Percentiles rank a stretch among this genome's conserved stretches.
Evolutionary conservation across 2,888 invertebrate species (phyloP).

Genomic region (Parthenolecanium corni): DNA sequence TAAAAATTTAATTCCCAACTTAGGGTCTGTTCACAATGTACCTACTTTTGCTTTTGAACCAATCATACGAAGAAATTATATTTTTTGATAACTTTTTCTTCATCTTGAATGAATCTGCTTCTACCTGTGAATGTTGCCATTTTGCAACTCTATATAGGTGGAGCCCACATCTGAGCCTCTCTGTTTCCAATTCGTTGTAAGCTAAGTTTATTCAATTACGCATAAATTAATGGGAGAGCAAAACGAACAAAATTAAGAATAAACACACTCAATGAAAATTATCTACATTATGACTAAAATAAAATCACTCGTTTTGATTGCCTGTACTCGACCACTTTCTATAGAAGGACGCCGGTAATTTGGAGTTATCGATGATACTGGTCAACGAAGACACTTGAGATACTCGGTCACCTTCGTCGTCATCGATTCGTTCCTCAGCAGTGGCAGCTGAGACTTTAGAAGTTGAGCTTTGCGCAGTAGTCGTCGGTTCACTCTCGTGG

Average conservation of each 20-base stretch:
- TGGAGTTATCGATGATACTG: not conserved
- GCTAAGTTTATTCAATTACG: not conserved
- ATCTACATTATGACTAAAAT: conserved; percentile 12
- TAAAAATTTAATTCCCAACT: too few species aligned
- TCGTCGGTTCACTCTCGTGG: not conserved
- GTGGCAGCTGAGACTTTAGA: not conserved
- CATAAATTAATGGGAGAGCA: conserved; percentile 1
- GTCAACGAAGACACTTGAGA: conserved; percentile 24
- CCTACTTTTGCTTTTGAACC: too few species aligned
- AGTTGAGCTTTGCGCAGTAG: not conserved
- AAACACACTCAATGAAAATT: too few species aligned
- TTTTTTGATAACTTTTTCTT: too few species aligned
- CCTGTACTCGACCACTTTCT: conserved; percentile 9
- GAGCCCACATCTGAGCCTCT: too few species aligned
- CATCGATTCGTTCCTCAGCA: not conserved
- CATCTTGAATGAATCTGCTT: too few species aligned
- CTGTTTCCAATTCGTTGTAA: too few species aligned
- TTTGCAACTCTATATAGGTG: too few species aligned
- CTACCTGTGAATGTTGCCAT: too few species aligned
- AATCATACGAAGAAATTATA: too few species aligned
- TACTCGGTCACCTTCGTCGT: conserved; percentile 4
- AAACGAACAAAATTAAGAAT: not conserved
- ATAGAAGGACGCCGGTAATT: conserved; percentile 4
- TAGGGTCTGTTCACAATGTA: too few species aligned
- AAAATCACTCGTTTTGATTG: conserved; percentile 15